Evolutionary conservation across 2,888 invertebrate genomes (phyloP).

Genomic region (Protodeltote pygarga): DNA sequence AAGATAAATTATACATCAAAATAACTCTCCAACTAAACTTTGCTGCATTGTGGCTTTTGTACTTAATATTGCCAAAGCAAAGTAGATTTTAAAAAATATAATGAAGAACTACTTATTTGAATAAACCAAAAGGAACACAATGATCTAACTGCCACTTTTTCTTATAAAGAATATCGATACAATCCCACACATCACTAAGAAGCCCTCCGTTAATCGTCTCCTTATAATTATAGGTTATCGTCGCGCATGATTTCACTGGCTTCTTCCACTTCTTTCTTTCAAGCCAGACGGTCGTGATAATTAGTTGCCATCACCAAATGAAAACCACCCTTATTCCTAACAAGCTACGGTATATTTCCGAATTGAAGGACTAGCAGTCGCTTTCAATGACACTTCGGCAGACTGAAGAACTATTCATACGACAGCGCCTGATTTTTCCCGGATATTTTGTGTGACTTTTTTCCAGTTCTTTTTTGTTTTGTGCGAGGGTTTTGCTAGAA

Average conservation of each 20-base stretch:
- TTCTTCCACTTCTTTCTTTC: slow-evolving; percentile 67
- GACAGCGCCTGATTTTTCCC: slow-evolving; percentile 54
- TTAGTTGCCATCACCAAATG: slow-evolving; percentile 54
- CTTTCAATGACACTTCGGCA: slow-evolving; percentile 65
- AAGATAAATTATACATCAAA: no score
- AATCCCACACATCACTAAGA: slow-evolving; percentile 52
- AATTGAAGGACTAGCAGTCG: slow-evolving; percentile 19
- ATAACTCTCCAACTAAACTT: no score
- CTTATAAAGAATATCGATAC: slow-evolving; percentile 30
- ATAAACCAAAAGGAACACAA: no score
- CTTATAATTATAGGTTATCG: slow-evolving; percentile 74
- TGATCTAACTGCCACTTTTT: no score
- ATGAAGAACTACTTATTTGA: no score
- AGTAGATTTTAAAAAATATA: no score
- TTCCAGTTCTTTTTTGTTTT: slow-evolving; percentile 42
- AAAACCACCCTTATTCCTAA: slow-evolving; percentile 34
- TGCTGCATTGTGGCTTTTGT: no score
- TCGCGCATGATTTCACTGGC: slow-evolving; percentile 72
- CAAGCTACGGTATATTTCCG: slow-evolving; percentile 36
- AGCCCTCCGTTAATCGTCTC: slow-evolving; percentile 64
- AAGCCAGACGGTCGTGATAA: slow-evolving; percentile 56
- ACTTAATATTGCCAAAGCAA: no score
- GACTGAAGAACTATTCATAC: slow-evolving; percentile 67
- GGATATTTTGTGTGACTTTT: slow-evolving; percentile 55
- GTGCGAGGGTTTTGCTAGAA: slow-evolving; percentile 40